Conservation (phyloP, 2,113 vertebrate genomes). For the Meles meles region DNA sequence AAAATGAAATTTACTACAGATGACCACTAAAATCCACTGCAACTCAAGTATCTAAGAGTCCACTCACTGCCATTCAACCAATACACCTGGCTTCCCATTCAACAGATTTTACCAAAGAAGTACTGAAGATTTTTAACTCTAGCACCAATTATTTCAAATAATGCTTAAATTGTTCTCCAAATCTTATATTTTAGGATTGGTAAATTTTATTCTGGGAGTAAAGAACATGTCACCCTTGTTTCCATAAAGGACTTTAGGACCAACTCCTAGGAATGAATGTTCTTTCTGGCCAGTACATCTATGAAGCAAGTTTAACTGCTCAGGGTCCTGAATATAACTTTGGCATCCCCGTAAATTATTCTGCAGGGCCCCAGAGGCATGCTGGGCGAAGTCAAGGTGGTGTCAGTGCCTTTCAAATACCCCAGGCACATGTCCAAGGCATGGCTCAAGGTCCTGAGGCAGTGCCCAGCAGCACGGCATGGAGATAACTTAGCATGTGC, state of each 20-base stretch:
- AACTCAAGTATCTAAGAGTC: neutral
- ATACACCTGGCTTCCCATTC: neutral
- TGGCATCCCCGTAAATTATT: neutral
- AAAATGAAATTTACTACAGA: constrained; percentile 31
- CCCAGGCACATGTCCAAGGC: accelerated
- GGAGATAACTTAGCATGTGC: neutral
- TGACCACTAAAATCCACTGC: neutral
- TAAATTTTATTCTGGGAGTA: neutral
- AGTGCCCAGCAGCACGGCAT: accelerated
- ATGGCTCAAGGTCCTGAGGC: neutral
- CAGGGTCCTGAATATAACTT: neutral
- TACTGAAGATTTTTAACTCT: neutral
- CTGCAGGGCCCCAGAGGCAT: neutral
- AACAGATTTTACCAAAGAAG: constrained; percentile 31
- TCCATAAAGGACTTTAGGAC: neutral
- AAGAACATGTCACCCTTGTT: neutral
- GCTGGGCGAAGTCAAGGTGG: too few species aligned
- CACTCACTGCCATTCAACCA: neutral
- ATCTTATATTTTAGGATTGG: neutral
- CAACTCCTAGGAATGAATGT: neutral
- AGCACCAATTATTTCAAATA: neutral
- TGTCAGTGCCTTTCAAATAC: neutral
- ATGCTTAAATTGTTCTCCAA: neutral
- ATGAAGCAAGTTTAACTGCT: neutral
- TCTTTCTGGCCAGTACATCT: neutral